Conservation (phyloP, 2,113 vertebrate genomes). For the Pampusana beccarii region DNA sequence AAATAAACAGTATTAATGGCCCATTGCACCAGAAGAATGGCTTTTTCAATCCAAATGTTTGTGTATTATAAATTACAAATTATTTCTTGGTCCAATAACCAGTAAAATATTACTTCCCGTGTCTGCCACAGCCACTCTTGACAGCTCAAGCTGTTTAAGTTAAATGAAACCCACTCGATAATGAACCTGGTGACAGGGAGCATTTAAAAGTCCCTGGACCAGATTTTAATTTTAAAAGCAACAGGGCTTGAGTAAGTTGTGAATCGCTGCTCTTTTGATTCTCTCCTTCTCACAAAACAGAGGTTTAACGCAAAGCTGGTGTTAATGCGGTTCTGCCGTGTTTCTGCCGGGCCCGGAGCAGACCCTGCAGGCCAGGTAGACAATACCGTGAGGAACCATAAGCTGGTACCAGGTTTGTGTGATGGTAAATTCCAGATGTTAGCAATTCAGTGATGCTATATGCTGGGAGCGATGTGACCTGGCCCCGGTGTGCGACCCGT, state of each 20-base stretch:
- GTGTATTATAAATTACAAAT: background rate
- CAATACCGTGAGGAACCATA: background rate
- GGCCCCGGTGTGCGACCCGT: rapidly evolving
- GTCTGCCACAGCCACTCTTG: background rate
- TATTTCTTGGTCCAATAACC: background rate
- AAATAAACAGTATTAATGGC: background rate
- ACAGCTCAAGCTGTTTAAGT: background rate
- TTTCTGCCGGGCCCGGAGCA: background rate
- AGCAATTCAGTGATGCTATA: background rate
- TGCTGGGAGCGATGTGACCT: background rate
- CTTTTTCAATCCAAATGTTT: conserved; percentile 3
- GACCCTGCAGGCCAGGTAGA: background rate
- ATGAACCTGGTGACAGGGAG: background rate
- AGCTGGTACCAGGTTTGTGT: background rate
- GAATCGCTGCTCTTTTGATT: background rate
- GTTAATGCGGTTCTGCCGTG: background rate
- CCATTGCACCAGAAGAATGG: background rate
- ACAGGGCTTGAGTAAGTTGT: background rate
- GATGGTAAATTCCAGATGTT: background rate
- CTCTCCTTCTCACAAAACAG: background rate
- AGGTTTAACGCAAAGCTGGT: background rate
- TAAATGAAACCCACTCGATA: background rate
- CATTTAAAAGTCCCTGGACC: background rate
- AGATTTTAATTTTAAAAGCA: conserved; percentile 4
- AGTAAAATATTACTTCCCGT: background rate